These are phyloP conservation scores for Thyatira batis DNA, from an alignment of 2,888 invertebrate genomes.

Conservation along the genomic window DNA sequence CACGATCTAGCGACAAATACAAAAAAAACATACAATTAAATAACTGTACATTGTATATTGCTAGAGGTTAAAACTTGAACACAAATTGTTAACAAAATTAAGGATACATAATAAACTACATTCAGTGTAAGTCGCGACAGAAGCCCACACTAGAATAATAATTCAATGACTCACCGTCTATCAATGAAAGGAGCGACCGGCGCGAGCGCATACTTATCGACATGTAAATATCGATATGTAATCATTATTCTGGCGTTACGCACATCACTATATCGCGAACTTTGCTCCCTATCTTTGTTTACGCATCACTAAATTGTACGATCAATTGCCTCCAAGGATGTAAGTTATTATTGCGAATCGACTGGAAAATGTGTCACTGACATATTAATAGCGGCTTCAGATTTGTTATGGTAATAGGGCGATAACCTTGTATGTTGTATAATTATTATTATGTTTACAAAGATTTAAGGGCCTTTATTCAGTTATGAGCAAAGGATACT, in stretches of 20 bases:
- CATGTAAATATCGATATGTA: slow-evolving; percentile 46
- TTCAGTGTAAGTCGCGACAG: not conserved
- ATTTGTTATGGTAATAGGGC: not conserved
- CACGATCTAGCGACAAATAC: too few relatives aligned
- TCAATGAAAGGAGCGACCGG: not conserved
- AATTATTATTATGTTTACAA: not conserved
- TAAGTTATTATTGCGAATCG: slow-evolving; percentile 19
- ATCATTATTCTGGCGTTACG: slow-evolving; percentile 29
- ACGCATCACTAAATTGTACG: slow-evolving; percentile 29
- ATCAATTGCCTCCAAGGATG: slow-evolving; percentile 59
- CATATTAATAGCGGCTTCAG: not conserved
- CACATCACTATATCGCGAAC: slow-evolving; percentile 55
- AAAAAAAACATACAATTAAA: too few relatives aligned
- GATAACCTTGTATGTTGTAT: not conserved
- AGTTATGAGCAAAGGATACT: too few relatives aligned
- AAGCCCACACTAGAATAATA: not conserved
- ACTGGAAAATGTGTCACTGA: slow-evolving; percentile 7
- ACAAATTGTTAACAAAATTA: not conserved
- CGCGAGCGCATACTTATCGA: not conserved
- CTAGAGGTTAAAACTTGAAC: too few relatives aligned
- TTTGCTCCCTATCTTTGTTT: slow-evolving; percentile 65
- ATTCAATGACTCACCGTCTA: not conserved
- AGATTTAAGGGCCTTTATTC: too few relatives aligned
- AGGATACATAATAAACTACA: not conserved
- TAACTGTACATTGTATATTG: too few relatives aligned